Evolutionary conservation across 2,888 invertebrate genomes (phyloP).

Genomic region (Congeria kusceri): DNA sequence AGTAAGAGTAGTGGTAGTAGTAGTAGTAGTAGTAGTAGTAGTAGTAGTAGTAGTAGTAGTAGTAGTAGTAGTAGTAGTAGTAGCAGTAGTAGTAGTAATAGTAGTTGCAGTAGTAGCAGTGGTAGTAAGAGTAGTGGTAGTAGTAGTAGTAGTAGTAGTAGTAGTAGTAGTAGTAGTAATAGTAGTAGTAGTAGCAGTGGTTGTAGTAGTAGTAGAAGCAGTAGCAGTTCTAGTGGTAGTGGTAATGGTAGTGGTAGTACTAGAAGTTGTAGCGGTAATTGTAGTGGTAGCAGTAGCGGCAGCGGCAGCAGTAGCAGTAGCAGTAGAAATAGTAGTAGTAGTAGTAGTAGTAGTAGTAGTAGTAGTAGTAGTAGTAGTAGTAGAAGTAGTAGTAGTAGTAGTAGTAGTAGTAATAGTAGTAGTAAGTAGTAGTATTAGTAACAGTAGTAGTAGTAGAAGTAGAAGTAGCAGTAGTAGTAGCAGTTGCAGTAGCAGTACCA

Average conservation of each 20-base stretch:
- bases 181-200: neutral
- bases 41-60: slow-evolving; percentile 4
- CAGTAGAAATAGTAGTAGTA: neutral
- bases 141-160: neutral
- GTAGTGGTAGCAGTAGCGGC: neutral
- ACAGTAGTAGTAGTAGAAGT: neutral
- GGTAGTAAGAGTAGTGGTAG: too few relatives aligned
- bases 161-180: neutral
- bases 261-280: neutral
- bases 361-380: neutral
- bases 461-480: neutral
- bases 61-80: slow-evolving; percentile 1
- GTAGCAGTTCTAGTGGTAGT: too few relatives aligned
- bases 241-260: too few relatives aligned
- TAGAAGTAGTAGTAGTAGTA: neutral
- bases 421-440: too few relatives aligned
- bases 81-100: neutral
- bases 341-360: too few relatives aligned
- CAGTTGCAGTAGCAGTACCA: too few relatives aligned
- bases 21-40: slow-evolving; percentile 6
- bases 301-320: neutral
- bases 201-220: neutral
- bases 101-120: too few relatives aligned
- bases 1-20: slow-evolving; percentile 1
- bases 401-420: neutral